phyloP scores from a whole-genome alignment of 2,797 vertebrate genomes.

The Adelosebastes latens region DNA sequence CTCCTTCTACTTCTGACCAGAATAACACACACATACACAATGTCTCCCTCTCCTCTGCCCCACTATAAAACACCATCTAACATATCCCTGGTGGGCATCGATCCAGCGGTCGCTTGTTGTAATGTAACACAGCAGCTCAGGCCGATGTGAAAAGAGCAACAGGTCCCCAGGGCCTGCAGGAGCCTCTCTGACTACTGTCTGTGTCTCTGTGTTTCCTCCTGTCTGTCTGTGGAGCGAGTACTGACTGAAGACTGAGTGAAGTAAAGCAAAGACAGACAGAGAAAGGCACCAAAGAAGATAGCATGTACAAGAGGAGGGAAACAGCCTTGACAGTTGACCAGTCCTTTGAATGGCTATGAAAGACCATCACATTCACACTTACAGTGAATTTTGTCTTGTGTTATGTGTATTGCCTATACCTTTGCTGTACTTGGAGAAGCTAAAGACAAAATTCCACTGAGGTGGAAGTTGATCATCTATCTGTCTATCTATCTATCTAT shows the following conservation, averaged over 20 bases:
- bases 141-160: constrained; percentile 69
- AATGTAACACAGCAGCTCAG: constrained; percentile 48
- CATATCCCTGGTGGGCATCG: constrained; percentile 53
- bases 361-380: not conserved
- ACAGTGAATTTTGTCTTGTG: not conserved
- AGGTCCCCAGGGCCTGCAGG: constrained; percentile 49
- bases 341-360: not conserved
- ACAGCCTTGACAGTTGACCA: not conserved
- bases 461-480: too few relatives aligned
- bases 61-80: constrained; percentile 60
- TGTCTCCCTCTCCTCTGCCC: not conserved
- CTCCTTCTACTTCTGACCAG: not conserved
- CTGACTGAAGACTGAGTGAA: not conserved
- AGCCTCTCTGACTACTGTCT: constrained; percentile 27
- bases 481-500: not conserved
- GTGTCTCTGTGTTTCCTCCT: not conserved
- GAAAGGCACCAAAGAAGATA: not conserved
- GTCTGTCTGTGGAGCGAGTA: not conserved
- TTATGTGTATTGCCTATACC: too few relatives aligned
- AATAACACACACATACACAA: not conserved
- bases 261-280: not conserved
- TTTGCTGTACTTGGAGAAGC: too few relatives aligned
- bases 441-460: too few relatives aligned
- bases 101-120: constrained; percentile 53
- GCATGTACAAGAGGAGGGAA: not conserved